phyloP scores from a whole-genome alignment of 2,797 vertebrate species.

The Nannoperca obscura region DNA sequence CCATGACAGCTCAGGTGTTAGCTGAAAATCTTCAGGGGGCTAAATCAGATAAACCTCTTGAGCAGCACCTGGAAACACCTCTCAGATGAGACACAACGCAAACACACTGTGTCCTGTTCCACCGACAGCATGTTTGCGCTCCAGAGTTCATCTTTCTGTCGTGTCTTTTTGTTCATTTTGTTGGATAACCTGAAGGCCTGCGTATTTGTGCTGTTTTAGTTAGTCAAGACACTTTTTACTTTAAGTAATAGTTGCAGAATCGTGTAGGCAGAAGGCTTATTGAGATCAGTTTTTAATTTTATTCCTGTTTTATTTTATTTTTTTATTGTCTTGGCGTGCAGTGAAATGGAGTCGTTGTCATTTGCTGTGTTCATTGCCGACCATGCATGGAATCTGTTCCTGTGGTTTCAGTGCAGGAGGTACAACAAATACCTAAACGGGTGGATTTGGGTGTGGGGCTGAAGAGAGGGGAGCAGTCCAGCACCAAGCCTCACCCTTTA shows the following conservation, averaged over 20 bases:
- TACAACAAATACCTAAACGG: constrained; percentile 69
- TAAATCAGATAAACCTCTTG: constrained; percentile 59
- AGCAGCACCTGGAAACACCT: constrained; percentile 67
- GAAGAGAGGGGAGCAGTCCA: constrained; percentile 40
- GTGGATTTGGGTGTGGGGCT: constrained; percentile 59
- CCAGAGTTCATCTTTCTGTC: constrained; percentile 16
- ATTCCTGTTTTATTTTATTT: no score
- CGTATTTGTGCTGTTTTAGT: constrained; percentile 18
- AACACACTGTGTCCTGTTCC: constrained; percentile 57
- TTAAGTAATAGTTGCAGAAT: constrained; percentile 40
- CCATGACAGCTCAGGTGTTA: constrained; percentile 44
- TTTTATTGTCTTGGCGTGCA: no score
- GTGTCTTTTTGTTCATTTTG: constrained; percentile 10
- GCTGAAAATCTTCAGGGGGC: constrained; percentile 34
- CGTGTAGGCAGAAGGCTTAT: constrained; percentile 21
- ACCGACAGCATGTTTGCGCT: constrained; percentile 9
- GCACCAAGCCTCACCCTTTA: constrained; percentile 54
- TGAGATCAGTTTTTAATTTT: constrained; percentile 16
- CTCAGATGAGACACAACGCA: constrained; percentile 55
- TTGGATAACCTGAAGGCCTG: not conserved
- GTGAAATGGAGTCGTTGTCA: no score
- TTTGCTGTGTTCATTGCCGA: constrained; percentile 53
- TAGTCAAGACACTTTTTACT: constrained; percentile 24
- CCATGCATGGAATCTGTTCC: constrained; percentile 61
- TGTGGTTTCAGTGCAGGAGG: constrained; percentile 68